phyloP scores from a whole-genome alignment of 2,888 invertebrate species.

The Tinea pellionella region DNA sequence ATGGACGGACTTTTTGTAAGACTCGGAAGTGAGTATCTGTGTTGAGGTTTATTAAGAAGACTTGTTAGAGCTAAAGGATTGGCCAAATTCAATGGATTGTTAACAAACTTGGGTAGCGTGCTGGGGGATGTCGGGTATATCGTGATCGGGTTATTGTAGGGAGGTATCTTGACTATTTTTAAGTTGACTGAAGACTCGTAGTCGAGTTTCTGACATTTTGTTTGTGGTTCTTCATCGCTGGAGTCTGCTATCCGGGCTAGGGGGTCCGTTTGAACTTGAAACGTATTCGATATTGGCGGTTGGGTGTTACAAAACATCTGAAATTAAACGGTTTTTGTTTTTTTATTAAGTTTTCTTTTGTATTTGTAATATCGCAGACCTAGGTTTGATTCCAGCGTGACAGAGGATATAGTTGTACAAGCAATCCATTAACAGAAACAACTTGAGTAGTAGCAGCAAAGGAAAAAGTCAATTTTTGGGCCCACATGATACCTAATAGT shows the following conservation, averaged over 20 bases:
- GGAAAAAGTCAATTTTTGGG: too few species aligned
- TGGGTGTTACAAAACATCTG: slow-evolving; percentile 64
- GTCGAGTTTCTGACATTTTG: slow-evolving; percentile 40
- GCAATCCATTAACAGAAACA: too few species aligned
- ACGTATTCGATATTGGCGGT: slow-evolving; percentile 37
- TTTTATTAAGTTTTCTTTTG: too few species aligned
- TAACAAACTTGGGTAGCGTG: slow-evolving; percentile 50
- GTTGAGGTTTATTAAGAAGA: slow-evolving; percentile 6
- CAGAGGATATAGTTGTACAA: too few species aligned
- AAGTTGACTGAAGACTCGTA: slow-evolving; percentile 43
- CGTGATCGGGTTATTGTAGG: slow-evolving; percentile 45
- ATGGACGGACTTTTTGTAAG: slow-evolving; percentile 41
- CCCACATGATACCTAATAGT: too few species aligned
- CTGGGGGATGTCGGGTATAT: slow-evolving; percentile 39
- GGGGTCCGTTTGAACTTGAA: slow-evolving; percentile 33
- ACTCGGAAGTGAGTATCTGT: slow-evolving; percentile 42
- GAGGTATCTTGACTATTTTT: slow-evolving; percentile 57
- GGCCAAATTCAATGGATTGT: slow-evolving; percentile 53
- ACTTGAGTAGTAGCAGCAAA: too few species aligned
- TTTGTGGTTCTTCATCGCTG: slow-evolving; percentile 46
- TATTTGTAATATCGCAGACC: too few species aligned
- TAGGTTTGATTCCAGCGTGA: too few species aligned
- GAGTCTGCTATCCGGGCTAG: slow-evolving; percentile 37
- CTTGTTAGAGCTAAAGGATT: slow-evolving; percentile 43
- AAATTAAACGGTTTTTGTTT: slow-evolving; percentile 18